Percentiles rank a stretch among this genome's conserved stretches.
phyloP scores from a whole-genome alignment of 2,888 invertebrate genomes.

The Mythimna ferrago region DNA sequence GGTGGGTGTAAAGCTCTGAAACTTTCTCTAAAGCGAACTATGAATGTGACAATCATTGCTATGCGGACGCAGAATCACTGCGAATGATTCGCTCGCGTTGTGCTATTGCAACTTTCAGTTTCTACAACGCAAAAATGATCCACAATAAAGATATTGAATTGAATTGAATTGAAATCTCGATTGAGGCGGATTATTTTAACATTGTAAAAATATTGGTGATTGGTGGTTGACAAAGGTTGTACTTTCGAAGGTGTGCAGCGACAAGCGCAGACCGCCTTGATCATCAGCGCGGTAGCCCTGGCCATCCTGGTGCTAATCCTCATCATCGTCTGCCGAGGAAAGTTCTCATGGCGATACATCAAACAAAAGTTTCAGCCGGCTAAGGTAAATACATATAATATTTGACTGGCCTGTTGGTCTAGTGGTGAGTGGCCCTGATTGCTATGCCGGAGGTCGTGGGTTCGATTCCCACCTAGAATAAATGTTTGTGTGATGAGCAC shows the following conservation, averaged over 20 bases:
- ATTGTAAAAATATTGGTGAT: slow-evolving; percentile 15
- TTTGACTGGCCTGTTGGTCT: no score
- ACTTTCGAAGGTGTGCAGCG: slow-evolving; percentile 80
- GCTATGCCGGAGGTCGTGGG: no score
- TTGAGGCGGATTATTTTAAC: not conserved
- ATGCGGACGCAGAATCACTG: not conserved
- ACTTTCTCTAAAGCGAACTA: slow-evolving; percentile 13
- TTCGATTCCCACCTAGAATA: no score
- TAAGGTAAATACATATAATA: slow-evolving; percentile 74
- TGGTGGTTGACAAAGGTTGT: slow-evolving; percentile 40
- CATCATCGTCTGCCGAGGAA: slow-evolving; percentile 80
- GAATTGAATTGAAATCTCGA: no score
- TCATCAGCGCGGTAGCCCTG: slow-evolving; percentile 83
- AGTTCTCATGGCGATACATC: slow-evolving; percentile 82
- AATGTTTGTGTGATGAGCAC: no score
- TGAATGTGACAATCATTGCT: not conserved
- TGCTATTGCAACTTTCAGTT: not conserved
- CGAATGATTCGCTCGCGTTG: not conserved
- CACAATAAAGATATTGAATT: no score
- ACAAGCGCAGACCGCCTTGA: slow-evolving; percentile 83
- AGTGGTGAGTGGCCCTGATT: no score
- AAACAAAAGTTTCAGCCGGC: slow-evolving; percentile 86
- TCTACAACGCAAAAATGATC: no score
- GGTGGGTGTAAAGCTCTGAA: not conserved
- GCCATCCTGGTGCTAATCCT: slow-evolving; percentile 80